Percentiles rank a stretch among this genome's conserved stretches.
These are phyloP conservation scores for Uropetala carovei DNA, from an alignment of 2,888 invertebrate genomes.

Conservation along the genomic window DNA sequence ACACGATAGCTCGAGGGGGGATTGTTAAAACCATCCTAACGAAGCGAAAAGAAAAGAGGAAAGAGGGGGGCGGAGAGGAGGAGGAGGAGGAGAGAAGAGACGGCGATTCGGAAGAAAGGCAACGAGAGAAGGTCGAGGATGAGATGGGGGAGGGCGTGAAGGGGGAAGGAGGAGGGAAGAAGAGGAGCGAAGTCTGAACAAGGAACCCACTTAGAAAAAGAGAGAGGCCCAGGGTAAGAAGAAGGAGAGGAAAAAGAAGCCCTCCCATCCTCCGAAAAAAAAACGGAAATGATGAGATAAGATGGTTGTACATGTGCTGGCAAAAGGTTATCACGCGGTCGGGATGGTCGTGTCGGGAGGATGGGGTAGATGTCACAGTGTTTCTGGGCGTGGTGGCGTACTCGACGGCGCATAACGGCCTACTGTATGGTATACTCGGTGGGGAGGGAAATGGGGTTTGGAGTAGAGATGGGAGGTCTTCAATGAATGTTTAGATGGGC, in stretches of 20 bases:
- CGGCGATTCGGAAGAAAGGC: too few species aligned
- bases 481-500: constrained; percentile 28
- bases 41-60: too few species aligned
- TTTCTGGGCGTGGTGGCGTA: constrained; percentile 5
- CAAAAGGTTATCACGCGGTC: background rate
- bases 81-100: too few species aligned
- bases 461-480: background rate
- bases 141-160: too few species aligned
- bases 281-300: background rate
- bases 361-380: background rate
- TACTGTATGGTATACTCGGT: background rate
- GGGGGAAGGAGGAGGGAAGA: too few species aligned
- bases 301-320: background rate
- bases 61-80: too few species aligned
- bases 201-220: too few species aligned
- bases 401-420: background rate
- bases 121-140: too few species aligned
- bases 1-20: too few species aligned
- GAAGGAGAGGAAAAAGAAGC: background rate
- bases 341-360: too few species aligned
- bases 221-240: background rate
- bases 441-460: background rate
- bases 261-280: background rate
- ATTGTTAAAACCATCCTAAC: too few species aligned
- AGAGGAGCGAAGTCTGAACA: too few species aligned